These are phyloP conservation scores for Drosophila saltans DNA, from an alignment of 1,140 invertebrate species.

Conservation along the genomic window DNA sequence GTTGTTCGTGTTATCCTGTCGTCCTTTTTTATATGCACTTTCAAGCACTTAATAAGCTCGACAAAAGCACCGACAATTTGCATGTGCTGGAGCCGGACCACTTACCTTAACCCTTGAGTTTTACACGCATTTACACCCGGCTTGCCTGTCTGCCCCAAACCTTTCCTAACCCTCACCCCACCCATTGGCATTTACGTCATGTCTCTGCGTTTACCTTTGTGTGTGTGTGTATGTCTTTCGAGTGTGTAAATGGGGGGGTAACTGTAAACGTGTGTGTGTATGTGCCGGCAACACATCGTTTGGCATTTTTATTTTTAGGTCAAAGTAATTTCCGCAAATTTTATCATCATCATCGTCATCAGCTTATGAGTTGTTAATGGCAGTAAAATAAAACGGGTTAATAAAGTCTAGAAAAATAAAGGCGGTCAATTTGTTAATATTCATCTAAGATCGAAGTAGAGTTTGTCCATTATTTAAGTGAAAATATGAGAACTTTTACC, in stretches of 20 bases:
- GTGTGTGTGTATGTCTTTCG: conserved; percentile 4
- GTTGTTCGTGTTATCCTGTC: conserved; percentile 26
- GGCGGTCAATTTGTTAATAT: conserved; percentile 19
- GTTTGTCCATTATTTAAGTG: background rate
- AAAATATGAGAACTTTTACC: too few relatives aligned
- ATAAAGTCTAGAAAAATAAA: conserved; percentile 11
- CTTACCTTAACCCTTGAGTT: conserved; percentile 74
- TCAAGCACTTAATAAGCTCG: conserved; percentile 75
- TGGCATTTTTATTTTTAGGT: conserved; percentile 68
- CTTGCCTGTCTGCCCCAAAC: background rate
- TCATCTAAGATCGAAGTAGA: background rate
- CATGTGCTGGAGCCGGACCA: conserved; percentile 47
- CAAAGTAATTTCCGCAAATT: conserved; percentile 65
- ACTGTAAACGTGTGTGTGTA: conserved; percentile 9
- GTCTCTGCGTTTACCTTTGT: conserved; percentile 22
- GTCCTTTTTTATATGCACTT: conserved; percentile 64
- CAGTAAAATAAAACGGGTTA: background rate
- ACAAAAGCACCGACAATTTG: conserved; percentile 74
- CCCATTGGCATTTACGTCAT: conserved; percentile 40
- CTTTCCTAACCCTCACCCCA: conserved; percentile 22
- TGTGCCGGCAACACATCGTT: conserved; percentile 53
- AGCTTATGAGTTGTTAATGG: conserved; percentile 20
- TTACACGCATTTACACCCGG: conserved; percentile 62
- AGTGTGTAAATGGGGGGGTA: conserved; percentile 7
- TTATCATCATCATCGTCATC: conserved; percentile 55